Base-by-base conservation (phyloP, 2,113 vertebrate genomes). In the Sylvietta virens region DNA sequence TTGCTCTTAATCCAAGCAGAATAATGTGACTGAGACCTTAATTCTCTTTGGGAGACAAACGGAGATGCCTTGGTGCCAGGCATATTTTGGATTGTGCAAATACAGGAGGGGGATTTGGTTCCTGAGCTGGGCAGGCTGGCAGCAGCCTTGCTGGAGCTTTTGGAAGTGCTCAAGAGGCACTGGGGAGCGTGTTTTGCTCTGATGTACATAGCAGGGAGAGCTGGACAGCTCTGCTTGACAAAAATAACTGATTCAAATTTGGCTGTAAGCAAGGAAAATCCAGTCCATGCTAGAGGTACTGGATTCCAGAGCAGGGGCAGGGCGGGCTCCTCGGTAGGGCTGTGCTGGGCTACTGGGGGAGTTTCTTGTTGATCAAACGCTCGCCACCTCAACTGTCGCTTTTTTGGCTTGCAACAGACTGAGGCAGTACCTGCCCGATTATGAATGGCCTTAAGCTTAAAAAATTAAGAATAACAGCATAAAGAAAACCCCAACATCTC, bases 241-340 rank as follows among this genome's bases (percentile, higher is more conserved):
- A 27, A 82, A 81, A 61, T 2, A 73, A 12, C 11, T 9, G 9
- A 0, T 24, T 31, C 0, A 20, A 21, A 10, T 54, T 37, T 6
- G 71, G 24, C 15, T 33, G 70, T 11, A 6, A 62, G 42, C 10
- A 56, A 45, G 64, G 45, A 35, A 35, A 42, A 86, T 77, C 35
- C 42, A 0, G 40, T 19, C 18, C 2, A 3, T 15, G 65, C 37
- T 2, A 47, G 30, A 8, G 0, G 3, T 6, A 37, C 1, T 1
- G 12, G 9, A 39, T n/a, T 66, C 12, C n/a, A 4, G 69, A 13
- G 22, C 3, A 5, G n/a, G 11, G 21, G 30, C 8, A 21, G 56
- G 35, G 42, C 5, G 0, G 40, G 20, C 31, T 27, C 24, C 45
- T 27, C 21, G 4, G 20, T 0, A 3, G 35, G 60, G 45, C 5